Conservation (phyloP, 2,113 vertebrate genomes). For the Corythaeola cristata region DNA sequence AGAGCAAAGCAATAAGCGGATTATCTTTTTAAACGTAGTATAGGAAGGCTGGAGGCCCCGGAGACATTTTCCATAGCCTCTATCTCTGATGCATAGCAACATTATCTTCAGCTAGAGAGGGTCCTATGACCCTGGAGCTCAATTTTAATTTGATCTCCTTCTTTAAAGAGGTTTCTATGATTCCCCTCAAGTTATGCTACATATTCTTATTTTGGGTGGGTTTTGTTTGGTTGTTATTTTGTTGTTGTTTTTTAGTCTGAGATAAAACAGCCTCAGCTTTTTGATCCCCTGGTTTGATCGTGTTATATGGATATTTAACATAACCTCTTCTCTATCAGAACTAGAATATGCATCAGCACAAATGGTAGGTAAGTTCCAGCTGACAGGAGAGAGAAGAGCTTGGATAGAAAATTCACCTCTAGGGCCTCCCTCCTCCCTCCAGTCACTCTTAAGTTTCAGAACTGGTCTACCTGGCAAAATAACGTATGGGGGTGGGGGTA, state of each 20-base stretch:
- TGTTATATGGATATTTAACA: conserved; percentile 29
- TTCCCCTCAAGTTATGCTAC: conserved; percentile 51
- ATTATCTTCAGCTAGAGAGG: conserved; percentile 61
- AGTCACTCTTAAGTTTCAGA: background rate
- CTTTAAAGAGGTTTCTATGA: conserved; percentile 47
- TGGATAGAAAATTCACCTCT: background rate
- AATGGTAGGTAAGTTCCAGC: conserved; percentile 4
- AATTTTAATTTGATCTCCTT: conserved; percentile 62
- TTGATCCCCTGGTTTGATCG: conserved; percentile 49
- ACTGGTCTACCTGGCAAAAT: background rate
- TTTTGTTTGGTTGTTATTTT: conserved; percentile 41
- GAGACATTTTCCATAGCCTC: conserved; percentile 60
- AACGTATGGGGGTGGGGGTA: fast-evolving
- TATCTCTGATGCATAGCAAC: conserved; percentile 51
- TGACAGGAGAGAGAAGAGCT: background rate
- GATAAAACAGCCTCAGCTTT: conserved; percentile 34
- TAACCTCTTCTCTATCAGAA: conserved; percentile 8
- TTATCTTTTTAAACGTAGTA: conserved; percentile 67
- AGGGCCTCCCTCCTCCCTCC: background rate
- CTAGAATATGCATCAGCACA: conserved; percentile 11
- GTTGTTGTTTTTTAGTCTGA: conserved; percentile 21
- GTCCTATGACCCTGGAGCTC: conserved; percentile 58
- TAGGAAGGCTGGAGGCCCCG: conserved; percentile 46
- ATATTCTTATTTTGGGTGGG: conserved; percentile 49
- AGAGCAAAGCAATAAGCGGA: conserved; percentile 63